Base-by-base conservation (phyloP, 2,888 invertebrate genomes). In the Caenorhabditis angaria region DNA sequence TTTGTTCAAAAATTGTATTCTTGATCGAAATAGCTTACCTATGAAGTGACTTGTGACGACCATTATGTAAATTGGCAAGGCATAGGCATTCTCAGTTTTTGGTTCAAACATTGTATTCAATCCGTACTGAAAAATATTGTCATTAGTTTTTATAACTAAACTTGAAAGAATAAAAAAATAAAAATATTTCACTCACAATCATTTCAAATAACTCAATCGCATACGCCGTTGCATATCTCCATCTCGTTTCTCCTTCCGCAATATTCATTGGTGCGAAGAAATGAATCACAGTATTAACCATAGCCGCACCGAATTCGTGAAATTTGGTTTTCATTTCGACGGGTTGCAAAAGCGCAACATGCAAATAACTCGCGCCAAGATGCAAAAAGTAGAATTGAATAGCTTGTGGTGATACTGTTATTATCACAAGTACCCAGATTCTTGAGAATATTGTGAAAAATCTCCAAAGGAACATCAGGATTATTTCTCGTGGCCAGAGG, bases 261-360 rank as follows among this genome's bases (percentile, higher is more conserved):
- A 81, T 83, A 53, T 84, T 84, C 65, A 84, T 84, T 0, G 84
- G 84, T 1, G 78, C 73, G 65, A 82, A 83, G 14, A 76, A 61
- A 58, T 84, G 84, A 35, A 84, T 76, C 20, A 73, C 63, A 1
- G 71, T 68, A 41, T 81, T 83, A 24, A 83, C 71, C 20, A 72
- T 41, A n/a, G 78, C 29, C 2, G 83, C 18, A 5, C 10, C 41
- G 18, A 18, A 41, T 41, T 41, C 41, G 2, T 82, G 79, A 5
- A 82, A 35, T 14, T 56, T 59, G 0, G 61, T 67, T 32, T 65
- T 62, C 3, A 60, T 64, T 54, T 75, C 77, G 2, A 76, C 65
- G 18, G 66, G 70, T 63, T 82, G 82, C 0, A 82, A 53, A 8
- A 72, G 61, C 2, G 62, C 53, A 0, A 81, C 70, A 60, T 82